Percentiles rank a stretch among this genome's conserved stretches.
phyloP scores from a whole-genome alignment of 2,797 vertebrate species.

The Otolemur crassicaudatus region DNA sequence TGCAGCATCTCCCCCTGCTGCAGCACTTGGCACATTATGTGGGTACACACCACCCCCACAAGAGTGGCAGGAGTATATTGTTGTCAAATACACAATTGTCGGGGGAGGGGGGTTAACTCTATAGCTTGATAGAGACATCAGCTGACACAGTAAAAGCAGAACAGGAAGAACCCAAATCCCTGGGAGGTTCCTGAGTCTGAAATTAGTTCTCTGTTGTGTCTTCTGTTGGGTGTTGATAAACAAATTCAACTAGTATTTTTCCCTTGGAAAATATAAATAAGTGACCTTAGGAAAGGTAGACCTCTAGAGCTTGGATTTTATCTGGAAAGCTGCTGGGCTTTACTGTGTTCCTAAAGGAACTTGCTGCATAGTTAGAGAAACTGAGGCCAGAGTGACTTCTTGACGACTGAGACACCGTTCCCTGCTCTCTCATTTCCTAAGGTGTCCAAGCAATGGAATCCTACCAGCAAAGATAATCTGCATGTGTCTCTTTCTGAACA shows the following conservation, averaged over 20 bases:
- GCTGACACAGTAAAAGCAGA: not conserved
- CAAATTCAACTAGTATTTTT: not conserved
- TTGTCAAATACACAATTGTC: not conserved
- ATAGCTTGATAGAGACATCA: not conserved
- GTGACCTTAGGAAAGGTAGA: not conserved
- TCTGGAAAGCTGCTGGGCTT: not conserved
- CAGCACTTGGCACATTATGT: accelerated
- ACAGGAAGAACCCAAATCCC: not conserved
- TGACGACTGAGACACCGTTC: not conserved
- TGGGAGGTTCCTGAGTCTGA: not conserved
- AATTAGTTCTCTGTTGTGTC: not conserved
- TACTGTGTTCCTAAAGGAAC: not conserved
- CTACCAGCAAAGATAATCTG: not conserved
- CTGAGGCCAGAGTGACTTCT: not conserved
- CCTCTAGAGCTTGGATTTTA: not conserved
- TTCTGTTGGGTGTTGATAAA: not conserved
- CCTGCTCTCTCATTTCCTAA: not conserved
- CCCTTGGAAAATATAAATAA: not conserved
- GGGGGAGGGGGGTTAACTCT: not conserved
- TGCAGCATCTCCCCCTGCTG: not conserved
- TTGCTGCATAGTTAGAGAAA: not conserved
- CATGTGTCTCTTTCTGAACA: not conserved
- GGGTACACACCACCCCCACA: not conserved
- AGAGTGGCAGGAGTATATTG: not conserved
- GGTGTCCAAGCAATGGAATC: not conserved